Evolutionary conservation across 2,888 invertebrate genomes (phyloP), one percentile per base, ranked within the genome.

Genomic region (Margaritifera margaritifera): DNA sequence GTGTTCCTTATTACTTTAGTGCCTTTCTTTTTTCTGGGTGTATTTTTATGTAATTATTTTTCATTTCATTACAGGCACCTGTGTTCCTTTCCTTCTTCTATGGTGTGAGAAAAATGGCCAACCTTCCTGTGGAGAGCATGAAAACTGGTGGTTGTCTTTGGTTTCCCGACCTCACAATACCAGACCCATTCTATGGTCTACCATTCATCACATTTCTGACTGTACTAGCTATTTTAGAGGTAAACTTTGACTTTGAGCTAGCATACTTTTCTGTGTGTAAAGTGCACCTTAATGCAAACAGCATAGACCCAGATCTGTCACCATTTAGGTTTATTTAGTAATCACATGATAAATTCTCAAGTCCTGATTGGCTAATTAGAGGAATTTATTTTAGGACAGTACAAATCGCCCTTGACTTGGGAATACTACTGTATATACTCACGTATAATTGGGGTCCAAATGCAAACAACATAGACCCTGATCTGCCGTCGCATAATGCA

Each of bases 61-160:
- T 42, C 42, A 11, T 42, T 42, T 42, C 11, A 42, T 74, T 79
- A 19, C 80, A 89, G 93, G 92, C 93, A 66, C 97, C 97, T 0
- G 91, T 99, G 22, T 99, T 99, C 88, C 90, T 98, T 75, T 97
- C 98, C 0, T 95, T 97, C 88, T 99, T 98, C 87, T 92, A 95
- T 91, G 96, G 94, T 0, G 90, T 99, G 61, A 92, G 96, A 80
- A 91, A 93, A 76, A 98, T 99, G 98, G 93, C 96, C 1, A 94
- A 94, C 85, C 92, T 94, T 51, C 98, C 98, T 2, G 95, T 99
- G 53, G 96, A 96, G 57, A 97, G 97, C 87, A 92, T 99, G 92
- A 92, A 93, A 75, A 91, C 93, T 1, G 99, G 99, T 51, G 99
- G 99, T 0, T 79, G 96, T 1, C 93, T 92, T 83, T 99, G 99